phyloP scores from a whole-genome alignment of 2,797 vertebrate genomes.

The Leptodactylus fallax region DNA sequence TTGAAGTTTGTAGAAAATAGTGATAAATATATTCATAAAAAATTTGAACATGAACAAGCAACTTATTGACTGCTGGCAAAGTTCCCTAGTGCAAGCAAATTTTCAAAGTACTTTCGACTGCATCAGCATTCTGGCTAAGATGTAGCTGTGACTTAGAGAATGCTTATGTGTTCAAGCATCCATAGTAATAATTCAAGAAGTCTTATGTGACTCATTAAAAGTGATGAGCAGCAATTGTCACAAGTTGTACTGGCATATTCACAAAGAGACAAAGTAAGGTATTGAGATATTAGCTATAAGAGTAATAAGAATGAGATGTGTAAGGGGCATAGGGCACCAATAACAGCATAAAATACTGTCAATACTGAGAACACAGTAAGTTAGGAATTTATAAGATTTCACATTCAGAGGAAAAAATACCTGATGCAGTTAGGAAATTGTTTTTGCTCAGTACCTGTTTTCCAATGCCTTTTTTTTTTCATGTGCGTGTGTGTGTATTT shows the following conservation, averaged over 20 bases:
- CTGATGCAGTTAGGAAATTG: too few relatives aligned
- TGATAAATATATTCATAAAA: background rate
- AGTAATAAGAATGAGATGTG: background rate
- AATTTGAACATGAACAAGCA: background rate
- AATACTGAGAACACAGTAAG: background rate
- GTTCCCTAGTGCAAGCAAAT: background rate
- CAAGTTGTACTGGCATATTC: background rate
- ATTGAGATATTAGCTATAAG: background rate
- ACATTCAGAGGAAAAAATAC: background rate
- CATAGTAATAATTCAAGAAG: background rate
- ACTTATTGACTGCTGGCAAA: background rate
- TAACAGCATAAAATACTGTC: background rate
- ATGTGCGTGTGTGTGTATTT: too few relatives aligned
- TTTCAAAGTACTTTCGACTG: background rate
- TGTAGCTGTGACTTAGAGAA: background rate
- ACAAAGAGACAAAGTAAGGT: background rate
- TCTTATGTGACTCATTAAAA: conserved; percentile 12
- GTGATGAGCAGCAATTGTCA: background rate
- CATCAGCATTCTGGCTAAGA: too few relatives aligned
- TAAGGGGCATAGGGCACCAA: background rate
- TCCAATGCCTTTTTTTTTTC: too few relatives aligned
- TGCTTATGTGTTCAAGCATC: background rate
- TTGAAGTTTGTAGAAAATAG: background rate
- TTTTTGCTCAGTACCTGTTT: too few relatives aligned
- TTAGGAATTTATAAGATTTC: background rate